phyloP scores from a whole-genome alignment of 1,140 invertebrate genomes.

The Tenebrio molitor region DNA sequence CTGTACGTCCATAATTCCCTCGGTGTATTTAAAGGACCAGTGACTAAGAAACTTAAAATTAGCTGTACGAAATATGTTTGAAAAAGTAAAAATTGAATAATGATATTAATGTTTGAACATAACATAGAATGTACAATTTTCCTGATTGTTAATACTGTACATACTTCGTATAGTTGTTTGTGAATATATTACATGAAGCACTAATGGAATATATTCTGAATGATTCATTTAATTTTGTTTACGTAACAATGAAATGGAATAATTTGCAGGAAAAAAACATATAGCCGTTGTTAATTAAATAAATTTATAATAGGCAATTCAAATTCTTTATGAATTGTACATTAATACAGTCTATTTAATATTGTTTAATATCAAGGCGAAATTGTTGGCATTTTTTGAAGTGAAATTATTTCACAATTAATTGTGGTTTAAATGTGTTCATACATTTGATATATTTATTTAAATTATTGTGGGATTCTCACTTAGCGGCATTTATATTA shows the following conservation, averaged over 20 bases:
- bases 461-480: not conserved
- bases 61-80: too few species aligned
- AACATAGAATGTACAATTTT: too few species aligned
- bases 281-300: conserved; percentile 9
- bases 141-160: not conserved
- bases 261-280: not conserved
- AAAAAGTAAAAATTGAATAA: too few species aligned
- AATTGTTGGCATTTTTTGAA: conserved; percentile 26
- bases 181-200: too few species aligned
- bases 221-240: not conserved
- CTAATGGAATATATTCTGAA: not conserved
- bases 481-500: conserved; percentile 49
- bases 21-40: too few species aligned
- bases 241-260: not conserved
- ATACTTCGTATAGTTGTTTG: too few species aligned
- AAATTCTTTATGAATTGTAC: not conserved
- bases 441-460: too few species aligned
- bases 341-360: conserved; percentile 39
- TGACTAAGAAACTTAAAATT: too few species aligned
- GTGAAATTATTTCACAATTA: conserved; percentile 21
- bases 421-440: not conserved
- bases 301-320: not conserved
- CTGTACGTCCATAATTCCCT: too few species aligned
- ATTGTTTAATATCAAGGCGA: conserved; percentile 29
- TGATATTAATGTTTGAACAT: too few species aligned